Base-by-base conservation (phyloP, 1,140 invertebrate species). In the Halyomorpha halys region DNA sequence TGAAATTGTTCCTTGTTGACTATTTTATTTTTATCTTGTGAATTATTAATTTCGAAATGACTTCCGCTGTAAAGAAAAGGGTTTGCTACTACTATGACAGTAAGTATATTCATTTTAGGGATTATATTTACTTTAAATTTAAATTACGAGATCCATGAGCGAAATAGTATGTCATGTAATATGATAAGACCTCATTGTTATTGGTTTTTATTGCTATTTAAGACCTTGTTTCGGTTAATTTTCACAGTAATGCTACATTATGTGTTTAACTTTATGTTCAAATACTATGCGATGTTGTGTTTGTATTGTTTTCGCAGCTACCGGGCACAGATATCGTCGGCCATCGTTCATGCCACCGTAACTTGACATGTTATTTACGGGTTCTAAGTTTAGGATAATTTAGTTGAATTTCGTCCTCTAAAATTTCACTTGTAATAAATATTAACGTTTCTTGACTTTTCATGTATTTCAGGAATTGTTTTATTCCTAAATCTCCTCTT, bases 31-130 rank as follows among this genome's bases (percentile, higher is more conserved):
- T 18, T 49, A 16, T 21, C n/a, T 49, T 21, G n/a, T 21, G n/a
- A 18, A 21, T 19, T 19, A 49, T 59, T 59, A n/a, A 23, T 23
- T 27, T 27, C 59, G 45, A 59, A 9, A 64, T 66, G 65, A 63
- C 65, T 39, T 63, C 65, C 8, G 64, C 60, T 23, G 47, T 49
- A 9, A 91, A 91, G 73, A 94, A 95, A 76, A 83, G 90, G 74
- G 93, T 98, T 64, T 97, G 94, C 76, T 98, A 98, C 79, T 98
- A 98, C 77, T 98, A 98, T 73, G 95, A 98, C 75, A 96, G 94
- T 97, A 83, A 93, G 92, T 91, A 61, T 66, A 68, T 65, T 39
- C 45, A 66, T 23, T 9, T 66, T 44, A 11, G 4, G 1, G 1
- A 9, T 11, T 8, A 39, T 39, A 39, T 39, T 39, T 39, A 39